Base-by-base conservation (phyloP, 2,797 vertebrate genomes). In the Pampus argenteus region DNA sequence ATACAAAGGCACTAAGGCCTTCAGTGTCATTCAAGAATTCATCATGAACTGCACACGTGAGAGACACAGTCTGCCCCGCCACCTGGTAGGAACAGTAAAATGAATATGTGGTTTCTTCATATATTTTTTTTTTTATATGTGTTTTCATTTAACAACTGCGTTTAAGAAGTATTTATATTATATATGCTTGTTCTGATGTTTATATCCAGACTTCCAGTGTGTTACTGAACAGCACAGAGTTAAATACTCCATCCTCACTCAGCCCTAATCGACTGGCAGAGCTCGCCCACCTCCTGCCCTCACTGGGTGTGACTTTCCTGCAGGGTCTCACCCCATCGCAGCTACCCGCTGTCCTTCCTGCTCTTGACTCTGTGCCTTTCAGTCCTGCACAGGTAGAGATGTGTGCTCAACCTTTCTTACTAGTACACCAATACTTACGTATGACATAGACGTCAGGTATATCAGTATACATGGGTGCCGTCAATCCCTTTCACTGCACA, bases 341-440 rank as follows among this genome's bases (percentile, higher is more conserved):
- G 88, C 88, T 95, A 56, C 59, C 77, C 8, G 36, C 78, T 2
- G 72, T 58, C 23, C 88, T 95, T 14, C 88, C 90, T 6, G 67
- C 57, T 42, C 79, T 95, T 29, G n/a, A 66, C 10, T 72, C 88
- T 5, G 82, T 93, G 38, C 59, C 86, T 6, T 94, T 95, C 83
- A 94, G 91, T 58, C 87, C 93, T 49, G 82, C 58, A 34, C 94
- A 96, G 94, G 95, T 95, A 92, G 10, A 55, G 2, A 1, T 61
- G 14, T 10, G 1, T 0, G 31, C 4, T 52, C 22, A 52, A 22
- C 34, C 31, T 26, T 28, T 45, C 55, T 38, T 17, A 48, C 38
- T 8, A 49, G 23, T 31, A 36, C 66, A 29, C 8, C 5, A 20
- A 48, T 44, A 29, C 22, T 48, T 56, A 49, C 8, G 1, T 42